Conservation (phyloP, 2,888 invertebrate species). For the Leptopilina myrica region DNA sequence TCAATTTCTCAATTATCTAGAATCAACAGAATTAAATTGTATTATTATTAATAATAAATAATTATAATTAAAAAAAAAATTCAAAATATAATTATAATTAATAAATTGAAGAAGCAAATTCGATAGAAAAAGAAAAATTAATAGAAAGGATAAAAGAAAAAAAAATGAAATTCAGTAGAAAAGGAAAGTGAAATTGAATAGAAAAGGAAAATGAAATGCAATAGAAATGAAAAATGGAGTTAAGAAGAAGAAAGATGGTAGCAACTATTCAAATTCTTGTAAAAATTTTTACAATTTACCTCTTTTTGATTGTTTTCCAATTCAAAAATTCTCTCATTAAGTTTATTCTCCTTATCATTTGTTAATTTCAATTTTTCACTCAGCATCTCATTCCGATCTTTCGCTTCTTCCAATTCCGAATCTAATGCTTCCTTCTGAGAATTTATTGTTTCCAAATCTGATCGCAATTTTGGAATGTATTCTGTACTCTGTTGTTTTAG, state of each 20-base stretch:
- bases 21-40: not conserved
- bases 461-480: conserved; percentile 20
- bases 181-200: too few species aligned
- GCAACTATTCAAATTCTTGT: too few species aligned
- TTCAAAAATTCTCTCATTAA: conserved; percentile 14
- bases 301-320: not conserved
- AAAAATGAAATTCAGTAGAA: too few species aligned
- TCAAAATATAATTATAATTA: too few species aligned
- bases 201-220: too few species aligned
- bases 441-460: not conserved
- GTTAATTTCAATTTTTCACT: conserved; percentile 59
- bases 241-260: too few species aligned
- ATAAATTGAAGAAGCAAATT: not conserved
- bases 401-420: not conserved
- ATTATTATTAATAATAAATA: too few species aligned
- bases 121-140: not conserved
- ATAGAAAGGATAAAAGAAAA: too few species aligned
- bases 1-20: conserved; percentile 58
- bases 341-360: not conserved
- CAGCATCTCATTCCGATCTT: conserved; percentile 51
- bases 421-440: not conserved
- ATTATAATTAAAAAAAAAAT: too few species aligned
- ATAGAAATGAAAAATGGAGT: too few species aligned
- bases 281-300: not conserved
- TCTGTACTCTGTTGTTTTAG: conserved; percentile 56